Evolutionary conservation across 2,888 invertebrate species (phyloP).

Genomic region (Meiosimyza platycephala): DNA sequence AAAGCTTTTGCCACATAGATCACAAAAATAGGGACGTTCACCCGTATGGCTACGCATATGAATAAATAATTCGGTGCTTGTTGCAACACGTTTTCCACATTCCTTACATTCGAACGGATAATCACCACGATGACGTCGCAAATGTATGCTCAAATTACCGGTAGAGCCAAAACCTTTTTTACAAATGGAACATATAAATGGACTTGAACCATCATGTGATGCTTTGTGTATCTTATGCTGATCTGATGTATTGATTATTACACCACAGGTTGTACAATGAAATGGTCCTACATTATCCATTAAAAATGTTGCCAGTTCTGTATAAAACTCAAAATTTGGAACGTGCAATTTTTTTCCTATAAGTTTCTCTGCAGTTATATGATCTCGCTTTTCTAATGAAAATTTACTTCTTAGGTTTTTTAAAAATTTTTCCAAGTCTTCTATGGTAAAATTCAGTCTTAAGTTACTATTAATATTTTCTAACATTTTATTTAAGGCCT

Average conservation of each 20-base stretch:
- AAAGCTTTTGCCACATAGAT: slow-evolving; percentile 58
- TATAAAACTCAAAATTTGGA: slow-evolving; percentile 43
- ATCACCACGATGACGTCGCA: slow-evolving; percentile 56
- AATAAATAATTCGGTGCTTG: slow-evolving; percentile 60
- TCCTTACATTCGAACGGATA: slow-evolving; percentile 59
- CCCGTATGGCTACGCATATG: slow-evolving; percentile 60
- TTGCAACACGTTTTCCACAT: slow-evolving; percentile 59
- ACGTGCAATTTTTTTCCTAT: slow-evolving; percentile 1
- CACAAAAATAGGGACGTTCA: slow-evolving; percentile 58
- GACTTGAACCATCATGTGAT: slow-evolving; percentile 56
- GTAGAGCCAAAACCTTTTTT: slow-evolving; percentile 59
- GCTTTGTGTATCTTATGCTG: slow-evolving; percentile 59
- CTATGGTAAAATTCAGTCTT: slow-evolving; percentile 41
- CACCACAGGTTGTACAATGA: slow-evolving; percentile 53
- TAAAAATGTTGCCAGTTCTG: slow-evolving; percentile 52
- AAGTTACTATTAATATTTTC: slow-evolving; percentile 49
- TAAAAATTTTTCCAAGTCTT: slow-evolving; percentile 58
- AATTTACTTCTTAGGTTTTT: slow-evolving; percentile 44
- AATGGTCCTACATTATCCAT: slow-evolving; percentile 57
- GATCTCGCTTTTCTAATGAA: slow-evolving; percentile 54
- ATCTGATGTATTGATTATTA: slow-evolving; percentile 58
- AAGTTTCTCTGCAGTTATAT: slow-evolving; percentile 39
- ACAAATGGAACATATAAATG: slow-evolving; percentile 59
- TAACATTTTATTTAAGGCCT: slow-evolving; percentile 56
- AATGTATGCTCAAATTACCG: slow-evolving; percentile 58